These are phyloP conservation scores for Branchinecta lindahli DNA, from an alignment of 1,140 invertebrate genomes.

Conservation along the genomic window DNA sequence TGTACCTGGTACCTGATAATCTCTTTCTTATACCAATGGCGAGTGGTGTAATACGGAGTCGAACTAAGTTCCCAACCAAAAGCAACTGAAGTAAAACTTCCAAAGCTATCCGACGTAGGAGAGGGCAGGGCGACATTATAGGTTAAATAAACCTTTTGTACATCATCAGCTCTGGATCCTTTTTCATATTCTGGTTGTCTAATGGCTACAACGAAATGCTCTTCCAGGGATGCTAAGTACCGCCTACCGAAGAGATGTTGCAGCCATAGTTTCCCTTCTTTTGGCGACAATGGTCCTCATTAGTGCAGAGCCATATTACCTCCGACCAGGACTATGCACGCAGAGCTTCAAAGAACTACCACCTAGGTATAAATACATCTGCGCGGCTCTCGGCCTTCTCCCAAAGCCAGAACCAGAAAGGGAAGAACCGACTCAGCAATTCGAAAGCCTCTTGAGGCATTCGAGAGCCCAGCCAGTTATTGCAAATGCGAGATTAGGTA, in stretches of 20 bases:
- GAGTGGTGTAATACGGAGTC: no score
- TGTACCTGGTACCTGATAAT: no score
- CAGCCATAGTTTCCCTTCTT: not conserved
- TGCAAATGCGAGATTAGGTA: no score
- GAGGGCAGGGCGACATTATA: not conserved
- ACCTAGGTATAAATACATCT: not conserved
- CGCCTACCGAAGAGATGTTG: not conserved
- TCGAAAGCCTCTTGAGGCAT: not conserved
- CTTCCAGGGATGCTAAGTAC: not conserved
- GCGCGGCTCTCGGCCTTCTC: not conserved
- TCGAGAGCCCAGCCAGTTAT: not conserved
- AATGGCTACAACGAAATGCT: not conserved
- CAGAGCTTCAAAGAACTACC: not conserved
- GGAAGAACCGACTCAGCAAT: not conserved
- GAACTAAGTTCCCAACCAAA: no score
- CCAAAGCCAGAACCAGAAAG: not conserved
- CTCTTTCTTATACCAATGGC: no score
- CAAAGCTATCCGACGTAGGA: no score
- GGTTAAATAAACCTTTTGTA: not conserved
- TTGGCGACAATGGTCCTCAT: not conserved
- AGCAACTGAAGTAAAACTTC: no score
- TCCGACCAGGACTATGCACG: not conserved
- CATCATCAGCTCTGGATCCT: not conserved
- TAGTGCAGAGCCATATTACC: not conserved
- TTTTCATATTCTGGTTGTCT: not conserved